These are phyloP conservation scores for Crotalus tigris DNA, from an alignment of 2,113 vertebrate genomes.

Conservation along the genomic window DNA sequence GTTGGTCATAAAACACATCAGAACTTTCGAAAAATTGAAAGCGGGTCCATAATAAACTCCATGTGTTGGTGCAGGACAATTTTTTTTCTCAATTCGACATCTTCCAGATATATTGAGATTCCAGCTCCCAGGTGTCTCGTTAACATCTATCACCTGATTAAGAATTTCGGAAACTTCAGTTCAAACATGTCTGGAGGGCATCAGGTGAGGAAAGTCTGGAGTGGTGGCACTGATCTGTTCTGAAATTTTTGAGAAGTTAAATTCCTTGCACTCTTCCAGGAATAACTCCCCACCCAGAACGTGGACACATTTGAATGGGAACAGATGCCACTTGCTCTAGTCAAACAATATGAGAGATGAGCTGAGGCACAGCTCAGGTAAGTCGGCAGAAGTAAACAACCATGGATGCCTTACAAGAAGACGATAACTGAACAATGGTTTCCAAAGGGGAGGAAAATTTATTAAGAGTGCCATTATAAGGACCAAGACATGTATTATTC, in stretches of 20 bases:
- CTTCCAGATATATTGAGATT: not conserved
- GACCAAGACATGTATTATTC: not conserved
- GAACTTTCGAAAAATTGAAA: not conserved
- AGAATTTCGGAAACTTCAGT: not conserved
- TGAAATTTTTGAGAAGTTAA: not conserved
- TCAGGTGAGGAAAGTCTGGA: not conserved
- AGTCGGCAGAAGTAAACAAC: not conserved
- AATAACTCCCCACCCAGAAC: not conserved
- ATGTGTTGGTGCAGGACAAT: not conserved
- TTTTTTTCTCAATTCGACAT: not conserved
- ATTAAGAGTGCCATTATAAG: not conserved
- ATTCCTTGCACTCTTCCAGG: not conserved
- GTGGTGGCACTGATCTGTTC: not conserved
- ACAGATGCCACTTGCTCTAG: not conserved
- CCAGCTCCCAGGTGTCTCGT: not conserved
- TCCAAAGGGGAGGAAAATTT: not conserved
- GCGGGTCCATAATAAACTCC: not conserved
- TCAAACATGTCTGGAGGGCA: not conserved
- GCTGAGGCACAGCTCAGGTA: not conserved
- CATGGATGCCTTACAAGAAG: not conserved
- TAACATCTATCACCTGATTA: not conserved
- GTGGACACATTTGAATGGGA: not conserved
- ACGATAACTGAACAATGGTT: not conserved
- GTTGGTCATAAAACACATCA: not conserved
- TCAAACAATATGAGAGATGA: not conserved